Percentiles rank a stretch among this genome's conserved stretches.
Evolutionary conservation across 2,888 invertebrate genomes (phyloP).

Genomic region (Schrankia costaestrigalis): DNA sequence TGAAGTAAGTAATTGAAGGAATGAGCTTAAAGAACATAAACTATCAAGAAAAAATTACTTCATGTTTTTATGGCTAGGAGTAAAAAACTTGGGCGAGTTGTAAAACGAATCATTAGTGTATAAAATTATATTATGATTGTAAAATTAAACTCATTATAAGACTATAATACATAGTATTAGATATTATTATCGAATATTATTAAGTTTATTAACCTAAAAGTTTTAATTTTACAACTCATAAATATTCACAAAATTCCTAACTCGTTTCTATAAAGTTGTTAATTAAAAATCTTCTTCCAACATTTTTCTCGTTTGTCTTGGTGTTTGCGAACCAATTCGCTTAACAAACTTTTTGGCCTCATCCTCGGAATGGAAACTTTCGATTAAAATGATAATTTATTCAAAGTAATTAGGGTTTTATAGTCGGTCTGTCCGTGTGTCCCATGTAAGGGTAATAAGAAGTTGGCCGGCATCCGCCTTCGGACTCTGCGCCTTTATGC

Average conservation of each 20-base stretch:
- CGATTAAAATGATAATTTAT: conserved; percentile 50
- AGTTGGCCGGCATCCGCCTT: conserved; percentile 51
- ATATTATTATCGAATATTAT: conserved; percentile 7
- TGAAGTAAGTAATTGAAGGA: conserved; percentile 21
- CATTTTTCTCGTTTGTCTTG: conserved; percentile 30
- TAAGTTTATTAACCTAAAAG: conserved; percentile 10
- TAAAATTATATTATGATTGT: not conserved
- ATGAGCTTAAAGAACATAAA: too few species aligned
- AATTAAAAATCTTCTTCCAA: conserved; percentile 30
- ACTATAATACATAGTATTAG: too few species aligned
- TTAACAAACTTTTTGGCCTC: conserved; percentile 37
- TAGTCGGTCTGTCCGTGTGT: conserved; percentile 37
- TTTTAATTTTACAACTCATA: conserved; percentile 15
- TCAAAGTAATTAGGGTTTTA: conserved; percentile 45
- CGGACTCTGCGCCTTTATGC: conserved; percentile 56
- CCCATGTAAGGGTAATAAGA: conserved; percentile 53
- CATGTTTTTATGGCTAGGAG: too few species aligned
- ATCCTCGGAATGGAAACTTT: conserved; percentile 36
- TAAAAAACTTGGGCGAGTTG: too few species aligned
- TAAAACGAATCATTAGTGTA: not conserved
- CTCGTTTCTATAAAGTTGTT: conserved; percentile 26
- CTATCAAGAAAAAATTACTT: too few species aligned
- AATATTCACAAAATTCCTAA: conserved; percentile 20
- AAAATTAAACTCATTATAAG: conserved; percentile 3
- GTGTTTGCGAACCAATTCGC: conserved; percentile 48